These are phyloP conservation scores for Pristis pectinata DNA, from an alignment of 2,797 vertebrate genomes.

Conservation along the genomic window DNA sequence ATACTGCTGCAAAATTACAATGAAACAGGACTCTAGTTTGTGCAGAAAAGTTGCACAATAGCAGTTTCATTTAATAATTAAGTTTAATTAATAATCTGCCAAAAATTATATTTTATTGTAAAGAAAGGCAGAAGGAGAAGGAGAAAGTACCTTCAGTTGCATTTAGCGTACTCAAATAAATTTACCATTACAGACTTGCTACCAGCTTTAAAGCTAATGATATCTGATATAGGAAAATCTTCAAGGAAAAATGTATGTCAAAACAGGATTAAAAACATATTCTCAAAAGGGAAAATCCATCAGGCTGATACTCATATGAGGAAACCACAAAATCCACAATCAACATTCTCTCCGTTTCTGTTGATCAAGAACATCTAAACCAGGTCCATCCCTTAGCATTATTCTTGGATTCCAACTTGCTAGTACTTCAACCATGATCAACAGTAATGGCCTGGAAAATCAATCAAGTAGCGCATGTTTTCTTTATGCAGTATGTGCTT, in stretches of 20 bases:
- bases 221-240: background rate
- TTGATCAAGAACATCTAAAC: background rate
- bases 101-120: too few relatives aligned
- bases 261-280: background rate
- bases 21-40: too few relatives aligned
- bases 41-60: too few relatives aligned
- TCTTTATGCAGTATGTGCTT: too few relatives aligned
- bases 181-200: background rate
- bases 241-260: background rate
- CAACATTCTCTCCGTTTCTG: background rate
- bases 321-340: background rate
- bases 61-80: too few relatives aligned
- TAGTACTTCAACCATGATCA: background rate
- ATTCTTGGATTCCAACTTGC: background rate
- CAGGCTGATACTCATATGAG: background rate
- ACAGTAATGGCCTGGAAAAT: background rate
- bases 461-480: too few relatives aligned
- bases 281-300: background rate
- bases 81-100: too few relatives aligned
- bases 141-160: background rate
- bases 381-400: background rate
- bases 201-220: background rate
- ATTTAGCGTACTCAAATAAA: background rate
- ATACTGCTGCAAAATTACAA: background rate
- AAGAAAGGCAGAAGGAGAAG: too few relatives aligned